Conservation (phyloP, 2,888 invertebrate genomes). For the Apotomis betuletana region DNA sequence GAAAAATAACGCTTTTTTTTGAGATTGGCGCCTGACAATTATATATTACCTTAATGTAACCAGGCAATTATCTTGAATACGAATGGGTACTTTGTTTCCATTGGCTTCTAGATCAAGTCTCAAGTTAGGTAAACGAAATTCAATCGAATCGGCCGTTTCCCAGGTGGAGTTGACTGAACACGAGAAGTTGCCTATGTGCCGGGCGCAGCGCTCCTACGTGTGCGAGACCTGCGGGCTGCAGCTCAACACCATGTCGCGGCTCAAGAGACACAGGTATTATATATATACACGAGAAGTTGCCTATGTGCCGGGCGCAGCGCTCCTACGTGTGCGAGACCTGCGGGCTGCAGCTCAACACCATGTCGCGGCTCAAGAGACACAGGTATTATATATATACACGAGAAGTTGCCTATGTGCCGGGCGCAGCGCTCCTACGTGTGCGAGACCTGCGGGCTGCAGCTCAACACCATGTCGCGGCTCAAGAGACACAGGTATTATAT, state of each 20-base stretch:
- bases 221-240: constrained; percentile 56
- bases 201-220: constrained; percentile 45
- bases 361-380: constrained; percentile 54
- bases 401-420: constrained; percentile 47
- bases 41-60: too few species aligned
- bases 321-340: constrained; percentile 55
- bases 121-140: too few species aligned
- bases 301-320: constrained; percentile 45
- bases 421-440: constrained; percentile 49
- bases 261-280: constrained; percentile 54
- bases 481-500: constrained; percentile 52
- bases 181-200: constrained; percentile 48
- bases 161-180: constrained; percentile 54
- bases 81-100: too few species aligned
- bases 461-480: constrained; percentile 51
- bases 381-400: constrained; percentile 49
- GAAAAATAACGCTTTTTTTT: too few species aligned
- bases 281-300: constrained; percentile 47
- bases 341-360: constrained; percentile 50
- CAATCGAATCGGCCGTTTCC: not conserved
- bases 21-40: too few species aligned
- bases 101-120: too few species aligned
- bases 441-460: constrained; percentile 53
- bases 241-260: constrained; percentile 50
- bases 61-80: too few species aligned